Base-by-base conservation (phyloP, 2,797 vertebrate species). In the Lacerta agilis region DNA sequence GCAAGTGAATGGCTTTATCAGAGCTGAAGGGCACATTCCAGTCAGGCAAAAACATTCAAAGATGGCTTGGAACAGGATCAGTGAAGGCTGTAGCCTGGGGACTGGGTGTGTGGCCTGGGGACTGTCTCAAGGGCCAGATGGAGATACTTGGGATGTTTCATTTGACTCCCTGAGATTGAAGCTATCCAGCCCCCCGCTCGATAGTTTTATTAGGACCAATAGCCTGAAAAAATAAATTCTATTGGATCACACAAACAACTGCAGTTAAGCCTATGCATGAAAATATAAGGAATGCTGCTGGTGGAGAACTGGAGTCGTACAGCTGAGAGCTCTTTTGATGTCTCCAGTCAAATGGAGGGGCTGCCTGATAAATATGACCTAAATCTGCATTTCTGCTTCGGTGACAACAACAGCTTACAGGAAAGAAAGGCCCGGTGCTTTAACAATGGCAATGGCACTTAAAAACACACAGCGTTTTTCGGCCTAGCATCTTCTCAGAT, bases 401-500 rank as follows among this genome's bases (percentile, higher is more conserved):
- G 61, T 25, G 69, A n/a, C 18, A 87, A 41, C 36, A 71, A 38
- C 10, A 10, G 0, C 8, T 25, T 43, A 4, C 11, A 45, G 77
- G 6, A 8, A 23, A 64, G 18, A 33, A 38, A 20, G 11, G 8
- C 29, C 23, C 10, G n/a, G 55, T 45, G 25, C 17, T 85, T 81
- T 75, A 33, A 49, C 80, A 85, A 49, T 0, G 9, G 18, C 10
- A 49, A 17, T 55, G 10, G 66, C 66, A 20, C 38, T 92, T 93
- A 75, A 85, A 75, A 86, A 86, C 91, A 15, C 86, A 78, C 83
- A 90, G 55, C 33, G 27, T 58, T 33, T 88, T 91, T 93, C 90
- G 64, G 89, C 45, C 78, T 71, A 86, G 82, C 83, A 85, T 79
- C 81, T 91, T 87, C 0, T 27, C 89, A 83, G 92, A 93, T 92